Base-by-base conservation (phyloP, 2,797 vertebrate genomes). In the Microctenopoma steveboyesi region DNA sequence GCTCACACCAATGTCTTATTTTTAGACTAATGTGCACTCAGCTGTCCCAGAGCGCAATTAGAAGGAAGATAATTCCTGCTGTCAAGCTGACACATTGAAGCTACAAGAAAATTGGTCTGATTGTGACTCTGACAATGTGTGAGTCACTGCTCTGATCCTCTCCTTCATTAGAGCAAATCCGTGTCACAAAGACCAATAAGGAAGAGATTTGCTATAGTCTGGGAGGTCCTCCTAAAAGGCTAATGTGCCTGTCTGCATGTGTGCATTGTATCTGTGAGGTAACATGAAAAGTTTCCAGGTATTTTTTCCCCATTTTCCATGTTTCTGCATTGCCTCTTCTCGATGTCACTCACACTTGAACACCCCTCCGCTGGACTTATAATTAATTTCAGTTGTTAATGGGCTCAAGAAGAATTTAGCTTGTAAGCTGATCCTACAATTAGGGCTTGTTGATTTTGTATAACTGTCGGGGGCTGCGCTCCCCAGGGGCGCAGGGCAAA, bases 401-500 rank as follows among this genome's bases (percentile, higher is more conserved):
- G 91, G 91, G 86, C 86, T 92, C 90, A 84, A 83, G 88, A 91
- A 84, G 90, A 93, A 92, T 92, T 91, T 88, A 54, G 79, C 81
- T 87, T 83, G 93, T 92, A 94, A 95, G 74, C 73, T 64, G 90
- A 95, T 92, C 87, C 90, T 81, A 89, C 93, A 93, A 94, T 95
- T 94, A 94, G 88, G 87, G 86, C 91, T 92, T 94, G 92, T 94
- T 93, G 92, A 91, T 89, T 94, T 92, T 94, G 92, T 91, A 94
- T 94, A 91, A 92, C 93, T 93, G 91, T 89, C 65, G 80, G 85
- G 77, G 87, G 76, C 69, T 74, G 68, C 67, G 64, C 74, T 90
- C 90, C 87, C 86, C 59, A 64, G 89, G 84, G 92, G 72, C 53
- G 10, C 68, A 16, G 83, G 86, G 90, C 76, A 89, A 74, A 89